Base-by-base conservation (phyloP, 2,113 vertebrate species). In the Amphiprion ocellaris region DNA sequence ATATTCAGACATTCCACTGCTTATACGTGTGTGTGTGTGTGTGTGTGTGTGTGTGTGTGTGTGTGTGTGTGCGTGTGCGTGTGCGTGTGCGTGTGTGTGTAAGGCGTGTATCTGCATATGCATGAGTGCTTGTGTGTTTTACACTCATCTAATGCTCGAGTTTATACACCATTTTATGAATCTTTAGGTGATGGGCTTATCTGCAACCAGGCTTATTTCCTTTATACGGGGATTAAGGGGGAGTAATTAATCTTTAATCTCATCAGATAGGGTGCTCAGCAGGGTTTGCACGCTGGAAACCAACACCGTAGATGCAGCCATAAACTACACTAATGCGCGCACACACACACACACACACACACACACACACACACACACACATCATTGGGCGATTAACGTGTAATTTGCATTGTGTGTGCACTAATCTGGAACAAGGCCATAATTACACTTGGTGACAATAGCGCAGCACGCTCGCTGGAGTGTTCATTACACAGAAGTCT, bases 241-340 rank as follows among this genome's bases (percentile, higher is more conserved):
- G 69, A 86, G 69, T 82, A 74, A 92, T 91, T 93, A 69, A 89
- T 92, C 84, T 85, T 67, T 85, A 79, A 91, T 92, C 87, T 86
- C 83, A 90, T 90, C 82, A 82, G 78, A 87, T 88, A 79, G 49
- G 70, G 26, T 23, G 33, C 63, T 85, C 56, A 37, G 74, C 46
- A 19, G 65, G 44, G 52, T 66, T 56, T 73, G 74, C 77, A 53
- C 6, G 26, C 75, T 60, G 64, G 46, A 79, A 88, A 69, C 77
- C 23, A 83, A 60, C 60, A 49, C 15, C 12, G 55, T 61, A 62
- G 55, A 63, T 63, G 14, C 44, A 71, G 60, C 58, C 12, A 61
- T n/a, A 47, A 71, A 59, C 16, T 26, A 62, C 49, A 65, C 19
- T 1, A 14, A 50, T 4, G 7, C 28, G 21, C 39, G 10, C 4